Base-by-base conservation (phyloP, 2,113 vertebrate species). In the Chaetura pelagica region DNA sequence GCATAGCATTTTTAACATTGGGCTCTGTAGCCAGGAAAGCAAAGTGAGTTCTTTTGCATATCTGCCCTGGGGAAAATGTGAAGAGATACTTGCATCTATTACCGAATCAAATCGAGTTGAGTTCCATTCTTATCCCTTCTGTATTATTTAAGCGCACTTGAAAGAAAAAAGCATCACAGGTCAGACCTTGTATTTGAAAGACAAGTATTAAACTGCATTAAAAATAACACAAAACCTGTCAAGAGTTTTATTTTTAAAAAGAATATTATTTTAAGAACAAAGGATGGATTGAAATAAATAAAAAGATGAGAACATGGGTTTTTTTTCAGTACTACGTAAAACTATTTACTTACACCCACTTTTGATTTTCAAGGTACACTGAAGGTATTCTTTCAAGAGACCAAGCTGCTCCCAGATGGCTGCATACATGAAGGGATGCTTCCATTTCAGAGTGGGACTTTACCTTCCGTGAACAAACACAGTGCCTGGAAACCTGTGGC, bases 381-480 rank as follows among this genome's bases (percentile, higher is more conserved):
- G 27, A 12, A 55, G 68, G 11, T 17, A 17, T 30, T 68, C 38
- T 68, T n/a, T 58, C 40, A 54, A 40, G 22, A 30, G 59, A 29
- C 17, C 21, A 40, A 88, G 44, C 44, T 38, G 27, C 44, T 62
- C 48, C 64, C 59, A 34, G 24, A 20, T 2, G 52, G 15, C n/a
- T 62, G 32, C 3, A 13, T 4, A 24, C 18, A 23, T 0, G 1
- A 18, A 8, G 32, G 68, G 29, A 24, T 30, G 22, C 7, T 35
- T 57, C 26, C 22, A 0, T 61, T 63, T 85, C 32, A 72, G 12
- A 61, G 27, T 5, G 7, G 4, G 52, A n/a, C 49, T 44, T 57
- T 27, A 54, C 52, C 20, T 10, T 17, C 52, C 20, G 10, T 10
- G 32, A 40, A 14, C 10, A 24, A 59, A n/a, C 32, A 29, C 29